Conservation (phyloP, 2,113 vertebrate genomes). For the Tragelaphus buxtoni region DNA sequence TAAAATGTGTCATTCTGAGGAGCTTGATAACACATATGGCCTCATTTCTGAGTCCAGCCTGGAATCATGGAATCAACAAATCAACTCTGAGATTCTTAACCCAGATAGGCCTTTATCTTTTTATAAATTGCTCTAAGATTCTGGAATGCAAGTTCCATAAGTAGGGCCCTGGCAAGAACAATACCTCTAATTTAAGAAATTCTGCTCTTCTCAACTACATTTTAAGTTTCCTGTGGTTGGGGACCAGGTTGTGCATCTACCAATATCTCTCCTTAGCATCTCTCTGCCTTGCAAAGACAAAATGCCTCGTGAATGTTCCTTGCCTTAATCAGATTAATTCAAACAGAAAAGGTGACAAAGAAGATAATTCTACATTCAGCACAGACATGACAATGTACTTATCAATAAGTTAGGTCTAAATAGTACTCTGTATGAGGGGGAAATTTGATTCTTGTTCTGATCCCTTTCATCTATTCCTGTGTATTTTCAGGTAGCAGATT, state of each 20-base stretch:
- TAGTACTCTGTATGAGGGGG: not conserved
- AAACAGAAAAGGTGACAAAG: not conserved
- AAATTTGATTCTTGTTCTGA: not conserved
- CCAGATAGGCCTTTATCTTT: not conserved
- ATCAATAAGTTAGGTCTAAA: not conserved
- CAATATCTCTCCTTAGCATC: not conserved
- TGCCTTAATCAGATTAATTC: not conserved
- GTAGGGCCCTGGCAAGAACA: not conserved
- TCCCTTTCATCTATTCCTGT: not conserved
- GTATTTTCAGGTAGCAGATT: not conserved
- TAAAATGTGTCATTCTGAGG: not conserved
- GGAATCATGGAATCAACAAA: slow-evolving; percentile 2
- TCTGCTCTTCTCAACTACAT: not conserved
- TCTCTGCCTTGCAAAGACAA: not conserved
- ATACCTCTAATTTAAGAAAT: not conserved
- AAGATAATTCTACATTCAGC: not conserved
- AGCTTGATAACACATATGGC: not conserved
- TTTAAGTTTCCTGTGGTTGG: not conserved
- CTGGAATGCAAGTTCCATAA: not conserved
- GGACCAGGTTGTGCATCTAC: not conserved
- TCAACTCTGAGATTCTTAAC: not conserved
- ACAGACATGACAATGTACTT: not conserved
- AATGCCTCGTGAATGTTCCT: not conserved
- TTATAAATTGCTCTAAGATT: not conserved
- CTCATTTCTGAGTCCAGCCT: not conserved